Conservation (phyloP, 2,797 vertebrate genomes). For the Synaphobranchus kaupii region DNA sequence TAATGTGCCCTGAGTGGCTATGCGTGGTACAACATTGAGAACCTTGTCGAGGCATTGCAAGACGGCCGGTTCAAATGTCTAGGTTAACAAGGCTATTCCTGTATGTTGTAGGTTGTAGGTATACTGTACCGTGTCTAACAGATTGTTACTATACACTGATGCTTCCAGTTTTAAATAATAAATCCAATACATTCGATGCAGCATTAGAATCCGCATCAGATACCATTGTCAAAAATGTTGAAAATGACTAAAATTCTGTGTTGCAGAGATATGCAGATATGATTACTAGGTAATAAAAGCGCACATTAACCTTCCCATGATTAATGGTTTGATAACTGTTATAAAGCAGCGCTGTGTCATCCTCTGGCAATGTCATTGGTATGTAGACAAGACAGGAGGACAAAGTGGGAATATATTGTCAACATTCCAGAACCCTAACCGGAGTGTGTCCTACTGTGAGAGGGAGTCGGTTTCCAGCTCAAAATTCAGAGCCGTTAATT, state of each 20-base stretch:
- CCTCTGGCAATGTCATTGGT: slow-evolving; percentile 28
- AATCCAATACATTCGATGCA: not conserved
- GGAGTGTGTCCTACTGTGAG: slow-evolving; percentile 18
- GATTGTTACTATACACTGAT: not conserved
- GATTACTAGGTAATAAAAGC: not conserved
- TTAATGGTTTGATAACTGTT: not conserved
- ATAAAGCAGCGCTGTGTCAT: slow-evolving; percentile 19
- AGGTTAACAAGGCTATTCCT: not conserved
- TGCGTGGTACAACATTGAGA: not conserved
- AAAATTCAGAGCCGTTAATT: slow-evolving; percentile 47
- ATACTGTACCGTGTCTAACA: not conserved
- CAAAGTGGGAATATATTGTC: slow-evolving; percentile 19
- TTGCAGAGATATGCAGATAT: not conserved
- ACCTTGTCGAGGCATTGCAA: not conserved
- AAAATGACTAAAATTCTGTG: not conserved
- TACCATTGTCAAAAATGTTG: not conserved
- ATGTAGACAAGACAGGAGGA: slow-evolving; percentile 35
- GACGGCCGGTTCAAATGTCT: not conserved
- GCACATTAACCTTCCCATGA: not conserved
- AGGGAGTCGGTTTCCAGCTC: slow-evolving; percentile 42
- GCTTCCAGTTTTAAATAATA: not conserved
- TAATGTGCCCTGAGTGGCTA: not conserved
- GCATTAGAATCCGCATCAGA: not conserved
- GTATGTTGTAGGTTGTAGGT: not conserved
- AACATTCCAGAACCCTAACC: slow-evolving; percentile 33